phyloP scores from a whole-genome alignment of 2,113 vertebrate genomes.

The Solea solea region DNA sequence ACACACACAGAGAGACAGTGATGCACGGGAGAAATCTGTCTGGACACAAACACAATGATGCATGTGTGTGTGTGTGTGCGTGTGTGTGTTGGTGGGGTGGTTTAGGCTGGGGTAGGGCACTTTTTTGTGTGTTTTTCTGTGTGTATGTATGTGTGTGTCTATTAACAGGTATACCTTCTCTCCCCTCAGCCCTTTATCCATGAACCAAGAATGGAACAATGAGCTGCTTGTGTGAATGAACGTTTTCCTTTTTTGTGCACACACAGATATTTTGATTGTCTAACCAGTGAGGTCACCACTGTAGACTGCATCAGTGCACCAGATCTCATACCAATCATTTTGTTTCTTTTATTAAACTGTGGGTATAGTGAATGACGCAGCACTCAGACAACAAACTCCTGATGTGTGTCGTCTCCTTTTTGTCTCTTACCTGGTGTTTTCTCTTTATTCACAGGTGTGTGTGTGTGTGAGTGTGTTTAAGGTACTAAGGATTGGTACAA shows the following conservation, averaged over 20 bases:
- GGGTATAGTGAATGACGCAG: constrained; percentile 27
- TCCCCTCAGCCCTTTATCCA: constrained; percentile 51
- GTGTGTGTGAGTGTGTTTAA: constrained; percentile 16
- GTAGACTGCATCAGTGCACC: constrained; percentile 49
- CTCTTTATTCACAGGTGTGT: constrained; percentile 46
- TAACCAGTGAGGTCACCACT: constrained; percentile 51
- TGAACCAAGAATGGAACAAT: constrained; percentile 48
- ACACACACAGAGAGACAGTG: not conserved
- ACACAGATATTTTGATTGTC: constrained; percentile 25
- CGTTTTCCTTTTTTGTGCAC: constrained; percentile 28
- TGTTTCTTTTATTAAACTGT: constrained; percentile 26
- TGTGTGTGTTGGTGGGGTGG: constrained; percentile 55
- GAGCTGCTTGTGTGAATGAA: constrained; percentile 52
- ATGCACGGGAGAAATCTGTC: constrained; percentile 13
- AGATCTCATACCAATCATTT: constrained; percentile 11
- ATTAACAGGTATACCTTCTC: constrained; percentile 61
- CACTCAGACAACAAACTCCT: constrained; percentile 22
- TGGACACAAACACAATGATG: constrained; percentile 44
- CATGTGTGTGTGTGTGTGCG: constrained; percentile 64
- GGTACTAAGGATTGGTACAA: constrained; percentile 37
- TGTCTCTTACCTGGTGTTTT: constrained; percentile 40
- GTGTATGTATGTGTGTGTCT: constrained; percentile 23
- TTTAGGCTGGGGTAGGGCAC: constrained; percentile 49
- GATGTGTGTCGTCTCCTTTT: constrained; percentile 34
- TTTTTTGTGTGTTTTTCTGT: constrained; percentile 15